Conservation (phyloP, 2,888 invertebrate genomes). For the Zeuzera pyrina region DNA sequence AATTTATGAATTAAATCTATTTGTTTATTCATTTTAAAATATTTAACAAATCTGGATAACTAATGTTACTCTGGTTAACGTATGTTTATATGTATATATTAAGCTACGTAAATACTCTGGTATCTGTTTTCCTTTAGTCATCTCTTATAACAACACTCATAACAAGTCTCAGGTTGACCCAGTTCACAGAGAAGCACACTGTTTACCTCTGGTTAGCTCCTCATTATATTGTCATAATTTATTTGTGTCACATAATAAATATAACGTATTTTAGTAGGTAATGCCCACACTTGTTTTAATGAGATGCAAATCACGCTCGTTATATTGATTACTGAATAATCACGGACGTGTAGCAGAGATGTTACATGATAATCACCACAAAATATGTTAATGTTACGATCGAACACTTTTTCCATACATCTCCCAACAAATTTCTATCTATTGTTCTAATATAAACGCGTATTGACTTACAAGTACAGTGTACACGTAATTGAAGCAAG, state of each 20-base stretch:
- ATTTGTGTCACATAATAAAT: neutral
- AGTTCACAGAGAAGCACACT: no score
- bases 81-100: no score
- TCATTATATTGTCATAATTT: no score
- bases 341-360: slow-evolving; percentile 11
- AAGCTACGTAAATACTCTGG: no score
- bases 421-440: slow-evolving; percentile 60
- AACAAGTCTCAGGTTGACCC: no score
- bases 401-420: slow-evolving; percentile 37
- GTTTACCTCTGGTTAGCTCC: no score
- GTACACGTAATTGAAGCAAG: slow-evolving; percentile 54
- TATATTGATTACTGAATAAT: slow-evolving; percentile 24
- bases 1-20: no score
- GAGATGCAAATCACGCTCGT: slow-evolving; percentile 14
- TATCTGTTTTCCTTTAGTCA: no score
- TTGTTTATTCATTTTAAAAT: no score
- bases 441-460: slow-evolving; percentile 58
- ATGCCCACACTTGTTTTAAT: slow-evolving; percentile 1
- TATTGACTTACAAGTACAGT: slow-evolving; percentile 45
- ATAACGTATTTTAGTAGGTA: neutral
- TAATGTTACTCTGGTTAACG: no score
- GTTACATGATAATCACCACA: slow-evolving; percentile 12
- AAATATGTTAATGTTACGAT: slow-evolving; percentile 23
- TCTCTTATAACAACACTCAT: no score
- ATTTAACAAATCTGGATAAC: no score